These are phyloP conservation scores for Triops longicaudatus DNA, from an alignment of 1,140 invertebrate genomes.

Conservation along the genomic window DNA sequence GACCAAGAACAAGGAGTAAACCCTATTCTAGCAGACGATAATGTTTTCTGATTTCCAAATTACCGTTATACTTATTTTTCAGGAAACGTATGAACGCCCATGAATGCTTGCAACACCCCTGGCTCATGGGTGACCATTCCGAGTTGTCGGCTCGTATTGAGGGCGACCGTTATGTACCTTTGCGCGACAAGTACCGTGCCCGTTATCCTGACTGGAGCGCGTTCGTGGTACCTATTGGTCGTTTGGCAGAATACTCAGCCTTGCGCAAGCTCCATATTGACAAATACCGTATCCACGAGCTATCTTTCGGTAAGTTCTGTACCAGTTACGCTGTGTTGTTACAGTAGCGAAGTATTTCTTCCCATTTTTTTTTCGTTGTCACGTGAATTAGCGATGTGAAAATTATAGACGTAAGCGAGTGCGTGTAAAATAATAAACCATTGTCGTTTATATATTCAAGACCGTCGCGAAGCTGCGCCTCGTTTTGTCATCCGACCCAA, in stretches of 20 bases:
- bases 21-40: constrained; percentile 31
- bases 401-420: too few species aligned
- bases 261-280: constrained; percentile 92
- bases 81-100: constrained; percentile 96
- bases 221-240: constrained; percentile 85
- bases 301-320: constrained; percentile 70
- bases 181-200: constrained; percentile 75
- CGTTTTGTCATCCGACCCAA: constrained; percentile 94
- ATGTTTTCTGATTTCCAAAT: neutral
- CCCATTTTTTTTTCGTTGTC: constrained; percentile 5
- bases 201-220: constrained; percentile 86
- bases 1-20: constrained; percentile 87
- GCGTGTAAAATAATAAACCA: constrained; percentile 20
- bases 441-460: constrained; percentile 43
- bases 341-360: too few species aligned
- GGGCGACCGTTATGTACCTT: constrained; percentile 68
- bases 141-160: constrained; percentile 62
- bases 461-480: constrained; percentile 93
- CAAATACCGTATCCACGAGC: constrained; percentile 92
- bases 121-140: constrained; percentile 78
- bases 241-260: constrained; percentile 93
- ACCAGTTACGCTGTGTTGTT: too few species aligned
- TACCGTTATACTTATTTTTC: constrained; percentile 32
- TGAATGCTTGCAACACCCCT: constrained; percentile 89
- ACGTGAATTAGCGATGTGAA: neutral